Evolutionary conservation across 2,888 invertebrate species (phyloP).

Genomic region (Papilio elwesi): DNA sequence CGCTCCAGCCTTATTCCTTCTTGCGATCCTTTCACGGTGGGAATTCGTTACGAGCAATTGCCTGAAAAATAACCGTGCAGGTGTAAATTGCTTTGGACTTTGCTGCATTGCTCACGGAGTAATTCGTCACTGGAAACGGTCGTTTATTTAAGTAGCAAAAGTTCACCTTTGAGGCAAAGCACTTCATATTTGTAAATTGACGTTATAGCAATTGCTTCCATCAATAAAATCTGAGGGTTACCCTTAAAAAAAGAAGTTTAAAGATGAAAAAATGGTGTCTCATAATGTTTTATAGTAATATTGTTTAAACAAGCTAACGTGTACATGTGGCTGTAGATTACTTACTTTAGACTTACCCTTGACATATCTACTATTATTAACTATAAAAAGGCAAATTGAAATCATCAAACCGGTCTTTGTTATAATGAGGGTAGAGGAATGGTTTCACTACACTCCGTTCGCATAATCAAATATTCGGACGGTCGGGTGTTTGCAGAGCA

Average conservation of each 20-base stretch:
- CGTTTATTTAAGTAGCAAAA: neutral
- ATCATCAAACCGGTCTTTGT: constrained; percentile 32
- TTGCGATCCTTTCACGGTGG: constrained; percentile 57
- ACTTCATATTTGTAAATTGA: too few species aligned
- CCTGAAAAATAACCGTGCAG: constrained; percentile 45
- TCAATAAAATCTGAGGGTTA: too few species aligned
- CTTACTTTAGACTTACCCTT: too few species aligned
- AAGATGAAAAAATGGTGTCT: too few species aligned
- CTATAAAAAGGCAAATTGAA: constrained; percentile 18
- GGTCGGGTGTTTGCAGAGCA: constrained; percentile 54
- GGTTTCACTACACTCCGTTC: constrained; percentile 61
- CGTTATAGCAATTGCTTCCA: too few species aligned
- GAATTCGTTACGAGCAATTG: constrained; percentile 57
- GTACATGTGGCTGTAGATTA: too few species aligned
- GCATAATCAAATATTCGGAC: constrained; percentile 78
- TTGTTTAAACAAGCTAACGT: too few species aligned
- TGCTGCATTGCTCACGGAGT: constrained; percentile 32
- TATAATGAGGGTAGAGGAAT: constrained; percentile 47
- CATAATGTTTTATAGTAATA: too few species aligned
- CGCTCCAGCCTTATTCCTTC: constrained; percentile 75
- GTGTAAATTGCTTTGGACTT: constrained; percentile 39
- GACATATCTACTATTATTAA: neutral
- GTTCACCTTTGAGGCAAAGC: too few species aligned
- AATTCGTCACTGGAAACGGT: neutral
- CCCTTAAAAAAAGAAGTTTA: too few species aligned